These are phyloP conservation scores for Sebastes vulpes DNA, from an alignment of 2,797 vertebrate genomes.

Conservation along the genomic window DNA sequence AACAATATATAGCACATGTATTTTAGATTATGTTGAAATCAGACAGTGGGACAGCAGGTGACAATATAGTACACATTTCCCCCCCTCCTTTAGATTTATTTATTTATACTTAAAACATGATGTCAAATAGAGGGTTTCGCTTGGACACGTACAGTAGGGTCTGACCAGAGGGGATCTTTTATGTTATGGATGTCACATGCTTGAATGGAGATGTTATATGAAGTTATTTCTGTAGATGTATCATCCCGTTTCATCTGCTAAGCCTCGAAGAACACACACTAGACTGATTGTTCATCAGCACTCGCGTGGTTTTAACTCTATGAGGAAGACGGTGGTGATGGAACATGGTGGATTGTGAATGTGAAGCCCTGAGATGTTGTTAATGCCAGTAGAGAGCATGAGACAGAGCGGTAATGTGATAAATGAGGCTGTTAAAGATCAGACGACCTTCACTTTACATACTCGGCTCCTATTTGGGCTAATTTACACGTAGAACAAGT, in stretches of 20 bases:
- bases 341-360: slow-evolving; percentile 29
- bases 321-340: slow-evolving; percentile 50
- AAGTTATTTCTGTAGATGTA: neutral
- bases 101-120: slow-evolving; percentile 49
- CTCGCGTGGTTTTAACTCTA: slow-evolving; percentile 23
- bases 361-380: slow-evolving; percentile 80
- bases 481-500: neutral
- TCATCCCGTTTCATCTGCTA: slow-evolving; percentile 18
- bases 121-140: slow-evolving; percentile 48
- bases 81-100: slow-evolving; percentile 23
- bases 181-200: slow-evolving; percentile 11
- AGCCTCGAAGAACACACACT: slow-evolving; percentile 25
- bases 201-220: slow-evolving; percentile 32
- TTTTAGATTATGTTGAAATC: slow-evolving; percentile 73
- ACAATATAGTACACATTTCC: slow-evolving; percentile 59
- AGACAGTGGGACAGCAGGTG: slow-evolving; percentile 71
- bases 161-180: slow-evolving; percentile 49
- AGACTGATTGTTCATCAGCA: slow-evolving; percentile 51
- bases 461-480: neutral
- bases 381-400: slow-evolving; percentile 48
- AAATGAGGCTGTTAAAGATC: slow-evolving; percentile 2
- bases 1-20: slow-evolving; percentile 81
- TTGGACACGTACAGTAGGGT: slow-evolving; percentile 50
- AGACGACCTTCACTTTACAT: neutral
- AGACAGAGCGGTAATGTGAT: slow-evolving; percentile 25